Percentiles rank a stretch among this genome's conserved stretches.
Conservation (phyloP, 1,140 invertebrate species). For the Sarcophaga peregrina region DNA sequence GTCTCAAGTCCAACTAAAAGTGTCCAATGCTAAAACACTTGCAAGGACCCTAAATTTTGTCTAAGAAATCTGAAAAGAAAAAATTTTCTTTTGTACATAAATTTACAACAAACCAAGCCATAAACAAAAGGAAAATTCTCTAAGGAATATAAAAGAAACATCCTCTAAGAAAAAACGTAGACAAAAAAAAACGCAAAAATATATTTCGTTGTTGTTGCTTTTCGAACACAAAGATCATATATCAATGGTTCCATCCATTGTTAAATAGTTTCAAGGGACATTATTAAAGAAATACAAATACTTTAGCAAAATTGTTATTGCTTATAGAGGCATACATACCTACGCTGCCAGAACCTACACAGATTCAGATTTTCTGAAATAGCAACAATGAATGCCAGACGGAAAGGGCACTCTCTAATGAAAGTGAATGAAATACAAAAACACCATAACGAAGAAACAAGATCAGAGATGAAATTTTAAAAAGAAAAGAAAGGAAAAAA, state of each 20-base stretch:
- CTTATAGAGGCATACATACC: background rate
- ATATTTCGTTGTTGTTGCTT: background rate
- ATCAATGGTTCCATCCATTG: background rate
- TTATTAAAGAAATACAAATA: conserved; percentile 10
- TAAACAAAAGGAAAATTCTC: conserved; percentile 16
- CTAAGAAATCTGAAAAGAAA: background rate
- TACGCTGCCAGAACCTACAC: background rate
- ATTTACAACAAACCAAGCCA: background rate
- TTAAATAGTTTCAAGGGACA: background rate
- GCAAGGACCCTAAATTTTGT: background rate
- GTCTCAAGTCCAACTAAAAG: background rate
- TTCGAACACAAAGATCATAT: conserved; percentile 26
- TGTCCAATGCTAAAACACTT: background rate
- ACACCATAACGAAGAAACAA: background rate
- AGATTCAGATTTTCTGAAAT: background rate
- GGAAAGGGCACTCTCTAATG: background rate
- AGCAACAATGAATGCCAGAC: background rate
- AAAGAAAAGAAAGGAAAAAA: background rate
- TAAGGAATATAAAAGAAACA: conserved; percentile 19
- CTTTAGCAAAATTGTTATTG: background rate
- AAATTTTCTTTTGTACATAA: conserved; percentile 25
- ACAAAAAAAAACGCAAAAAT: background rate
- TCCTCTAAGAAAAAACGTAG: background rate
- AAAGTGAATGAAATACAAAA: background rate
- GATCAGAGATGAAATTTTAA: background rate